Base-by-base conservation (phyloP, 64 coral and sea anemone genomes). In the Cladopsammia gracilis region DNA sequence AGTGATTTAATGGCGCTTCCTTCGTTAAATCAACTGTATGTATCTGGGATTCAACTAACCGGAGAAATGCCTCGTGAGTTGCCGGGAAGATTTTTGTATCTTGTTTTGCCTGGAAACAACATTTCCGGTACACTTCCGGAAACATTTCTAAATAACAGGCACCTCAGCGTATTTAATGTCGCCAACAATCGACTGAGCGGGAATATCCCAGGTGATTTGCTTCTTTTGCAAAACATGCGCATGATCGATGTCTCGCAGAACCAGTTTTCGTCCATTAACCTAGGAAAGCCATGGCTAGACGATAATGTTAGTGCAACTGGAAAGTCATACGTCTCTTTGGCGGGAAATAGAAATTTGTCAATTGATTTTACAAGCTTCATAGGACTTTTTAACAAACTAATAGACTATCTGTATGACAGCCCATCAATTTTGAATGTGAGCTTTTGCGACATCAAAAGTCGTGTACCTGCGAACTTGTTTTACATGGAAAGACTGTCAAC, bases 181-280 rank as follows among this genome's bases (percentile, higher is more conserved):
- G 71, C 87, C 0, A 89, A 89, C 64, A 89, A 89, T 49, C 57
- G 52, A 49, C 48, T 89, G 4, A 48, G 34, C 2, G 87, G 58
- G 13, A 60, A 89, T 50, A 78, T 89, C 15, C 87, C 87, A 18
- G 51, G 16, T 19, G 58, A 78, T 15, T 48, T 77, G 10, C 48
- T 89, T 9, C 25, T 78, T 16, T 47, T 52, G 2, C 44, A 58
- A 51, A 48, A 16, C 22, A 73, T 48, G 2, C 2, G n/a, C 34
- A 65, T 66, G 18, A 67, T 89, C 4, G 74, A 89, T 78, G 20
- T 89, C 15, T 89, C 87, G 10, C 87, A 89, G 19, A 89, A 89
- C 70, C 5, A 15, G 53, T 89, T 89, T 68, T 48, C 72, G 6
- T 75, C 44, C 46, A 51, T 75, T 49, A 75, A 75, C 46, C 16